Conservation (phyloP, 2,888 invertebrate species). For the Glomeris marginata region DNA sequence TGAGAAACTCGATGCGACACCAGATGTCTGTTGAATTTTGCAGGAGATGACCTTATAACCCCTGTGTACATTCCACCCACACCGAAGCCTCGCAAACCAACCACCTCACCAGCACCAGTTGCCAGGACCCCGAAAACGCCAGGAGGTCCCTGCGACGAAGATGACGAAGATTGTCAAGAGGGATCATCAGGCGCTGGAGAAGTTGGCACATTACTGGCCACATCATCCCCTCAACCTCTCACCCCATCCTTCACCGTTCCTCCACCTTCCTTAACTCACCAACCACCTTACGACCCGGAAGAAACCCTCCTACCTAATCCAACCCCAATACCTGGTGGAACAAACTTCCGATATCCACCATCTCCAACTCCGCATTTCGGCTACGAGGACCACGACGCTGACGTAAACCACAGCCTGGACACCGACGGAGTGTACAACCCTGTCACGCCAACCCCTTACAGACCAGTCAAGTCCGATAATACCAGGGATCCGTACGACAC, state of each 20-base stretch:
- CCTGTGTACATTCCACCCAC: conserved; percentile 78
- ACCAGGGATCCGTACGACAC: conserved; percentile 16
- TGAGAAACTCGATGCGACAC: too few species aligned
- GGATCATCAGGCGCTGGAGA: conserved; percentile 59
- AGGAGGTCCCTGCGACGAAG: conserved; percentile 52
- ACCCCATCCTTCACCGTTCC: conserved; percentile 14
- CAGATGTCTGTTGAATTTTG: too few species aligned
- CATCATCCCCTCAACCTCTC: conserved; percentile 1
- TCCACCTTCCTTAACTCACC: conserved; percentile 9
- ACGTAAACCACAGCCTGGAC: conserved; percentile 17
- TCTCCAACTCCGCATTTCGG: conserved; percentile 8
- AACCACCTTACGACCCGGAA: conserved; percentile 1
- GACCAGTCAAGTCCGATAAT: conserved; percentile 7
- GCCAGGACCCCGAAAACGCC: conserved; percentile 29
- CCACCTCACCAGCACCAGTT: conserved; percentile 27
- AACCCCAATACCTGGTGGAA: neutral
- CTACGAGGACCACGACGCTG: conserved; percentile 18
- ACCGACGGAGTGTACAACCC: neutral
- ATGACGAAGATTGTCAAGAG: conserved; percentile 53
- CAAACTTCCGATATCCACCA: conserved; percentile 15
- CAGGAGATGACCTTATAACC: conserved; percentile 70
- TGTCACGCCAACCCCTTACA: conserved; percentile 12
- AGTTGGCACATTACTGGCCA: conserved; percentile 44
- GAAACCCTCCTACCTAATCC: conserved; percentile 9
- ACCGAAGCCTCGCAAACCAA: conserved; percentile 28